A percentile compares a stretch with the other conserved stretches of the same genome.
These are phyloP conservation scores for Chelon labrosus DNA, from an alignment of 2,797 vertebrate species.

Conservation along the genomic window DNA sequence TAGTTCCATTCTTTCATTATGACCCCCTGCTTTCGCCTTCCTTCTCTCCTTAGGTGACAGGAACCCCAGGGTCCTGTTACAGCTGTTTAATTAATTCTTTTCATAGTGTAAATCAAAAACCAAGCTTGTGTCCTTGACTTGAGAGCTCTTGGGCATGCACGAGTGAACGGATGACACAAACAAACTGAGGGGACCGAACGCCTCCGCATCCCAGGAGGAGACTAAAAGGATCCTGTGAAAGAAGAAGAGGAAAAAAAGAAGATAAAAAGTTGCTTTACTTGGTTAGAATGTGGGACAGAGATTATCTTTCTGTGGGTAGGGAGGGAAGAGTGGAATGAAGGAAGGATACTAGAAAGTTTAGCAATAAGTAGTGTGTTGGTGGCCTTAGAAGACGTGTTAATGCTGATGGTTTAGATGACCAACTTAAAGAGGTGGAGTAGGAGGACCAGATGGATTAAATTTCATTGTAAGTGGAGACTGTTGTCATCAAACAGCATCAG, in stretches of 20 bases:
- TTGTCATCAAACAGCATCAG: neutral
- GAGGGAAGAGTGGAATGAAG: neutral
- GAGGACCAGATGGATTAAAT: neutral
- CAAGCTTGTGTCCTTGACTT: conserved; percentile 74
- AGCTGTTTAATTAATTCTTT: conserved; percentile 76
- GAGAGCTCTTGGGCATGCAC: conserved; percentile 61
- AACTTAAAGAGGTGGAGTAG: neutral
- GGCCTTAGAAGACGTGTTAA: conserved; percentile 1
- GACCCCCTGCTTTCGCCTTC: conserved; percentile 52
- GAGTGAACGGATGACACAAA: conserved; percentile 60
- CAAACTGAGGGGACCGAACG: conserved; percentile 56
- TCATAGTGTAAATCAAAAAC: conserved; percentile 73
- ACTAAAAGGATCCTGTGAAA: conserved; percentile 58
- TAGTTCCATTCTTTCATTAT: conserved; percentile 44
- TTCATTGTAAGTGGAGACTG: neutral
- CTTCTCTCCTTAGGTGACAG: conserved; percentile 50
- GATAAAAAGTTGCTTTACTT: conserved; percentile 48
- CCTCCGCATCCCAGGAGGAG: conserved; percentile 61
- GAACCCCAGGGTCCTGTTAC: conserved; percentile 60
- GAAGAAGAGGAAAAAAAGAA: conserved; percentile 35
- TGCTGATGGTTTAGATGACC: neutral
- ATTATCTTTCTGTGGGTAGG: conserved; percentile 30
- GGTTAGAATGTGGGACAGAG: conserved; percentile 37
- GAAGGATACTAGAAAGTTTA: conserved; percentile 4
- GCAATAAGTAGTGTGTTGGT: conserved; percentile 6